Evolutionary conservation across 1,140 invertebrate genomes (phyloP).

Genomic region (Eurytemora carolleeae): DNA sequence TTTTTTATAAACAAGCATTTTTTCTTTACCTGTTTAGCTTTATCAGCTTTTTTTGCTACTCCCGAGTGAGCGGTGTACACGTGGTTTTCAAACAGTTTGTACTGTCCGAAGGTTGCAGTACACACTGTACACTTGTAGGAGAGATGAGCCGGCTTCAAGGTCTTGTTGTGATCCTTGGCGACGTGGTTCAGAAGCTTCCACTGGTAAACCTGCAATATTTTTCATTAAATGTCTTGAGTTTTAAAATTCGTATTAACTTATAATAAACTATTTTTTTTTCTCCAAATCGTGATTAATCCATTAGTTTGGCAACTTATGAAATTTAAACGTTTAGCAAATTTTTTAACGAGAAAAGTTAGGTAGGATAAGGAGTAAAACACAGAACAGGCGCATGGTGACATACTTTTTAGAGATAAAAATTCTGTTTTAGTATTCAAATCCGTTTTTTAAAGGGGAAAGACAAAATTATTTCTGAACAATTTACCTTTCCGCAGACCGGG

Average conservation of each 20-base stretch:
- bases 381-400: background rate
- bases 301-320: conserved; percentile 4
- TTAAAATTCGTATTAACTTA: too few relatives aligned
- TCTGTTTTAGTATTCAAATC: background rate
- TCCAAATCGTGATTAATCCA: too few relatives aligned
- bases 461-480: too few relatives aligned
- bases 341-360: conserved; percentile 5
- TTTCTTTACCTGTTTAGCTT: conserved; percentile 8
- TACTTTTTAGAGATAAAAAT: background rate
- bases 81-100: conserved; percentile 81
- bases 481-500: conserved; percentile 70
- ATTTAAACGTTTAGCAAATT: background rate
- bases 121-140: conserved; percentile 88
- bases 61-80: conserved; percentile 69
- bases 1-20: background rate
- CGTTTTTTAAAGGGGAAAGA: conserved; percentile 1
- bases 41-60: conserved; percentile 16
- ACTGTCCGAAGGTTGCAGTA: conserved; percentile 80
- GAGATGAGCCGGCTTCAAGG: conserved; percentile 67
- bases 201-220: conserved; percentile 81
- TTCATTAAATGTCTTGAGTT: too few relatives aligned
- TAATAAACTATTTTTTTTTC: too few relatives aligned
- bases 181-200: conserved; percentile 79
- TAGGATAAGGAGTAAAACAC: background rate
- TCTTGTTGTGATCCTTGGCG: conserved; percentile 68